A percentile compares a stretch with the other conserved stretches of the same genome.
Evolutionary conservation across 1,140 invertebrate species (phyloP).

Genomic region (Belonocnema kinseyi): DNA sequence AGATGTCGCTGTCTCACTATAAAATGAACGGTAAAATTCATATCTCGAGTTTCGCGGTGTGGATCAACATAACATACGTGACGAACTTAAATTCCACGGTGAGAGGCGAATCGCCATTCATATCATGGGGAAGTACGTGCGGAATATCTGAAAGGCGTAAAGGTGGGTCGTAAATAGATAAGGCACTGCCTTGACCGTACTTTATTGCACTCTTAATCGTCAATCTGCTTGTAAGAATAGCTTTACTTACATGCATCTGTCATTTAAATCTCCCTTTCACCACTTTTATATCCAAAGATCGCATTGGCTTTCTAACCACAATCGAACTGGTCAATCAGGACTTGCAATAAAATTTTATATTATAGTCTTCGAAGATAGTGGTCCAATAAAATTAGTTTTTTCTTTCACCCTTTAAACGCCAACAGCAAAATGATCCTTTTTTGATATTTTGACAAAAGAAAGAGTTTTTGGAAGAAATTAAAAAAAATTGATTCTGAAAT

Average conservation of each 20-base stretch:
- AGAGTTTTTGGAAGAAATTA: no score
- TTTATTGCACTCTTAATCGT: constrained; percentile 42
- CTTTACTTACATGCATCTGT: background rate
- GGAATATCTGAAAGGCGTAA: constrained; percentile 52
- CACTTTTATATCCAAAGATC: background rate
- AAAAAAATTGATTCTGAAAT: no score
- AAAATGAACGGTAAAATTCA: constrained; percentile 48
- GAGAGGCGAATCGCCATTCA: constrained; percentile 59
- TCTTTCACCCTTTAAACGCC: no score
- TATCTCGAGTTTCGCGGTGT: constrained; percentile 51
- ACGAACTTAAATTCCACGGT: constrained; percentile 52
- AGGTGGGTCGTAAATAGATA: constrained; percentile 59
- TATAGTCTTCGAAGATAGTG: no score
- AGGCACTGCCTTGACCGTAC: constrained; percentile 49
- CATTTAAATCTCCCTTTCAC: background rate
- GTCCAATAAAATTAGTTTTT: no score
- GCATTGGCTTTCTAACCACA: background rate
- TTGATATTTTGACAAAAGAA: no score
- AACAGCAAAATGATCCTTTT: no score
- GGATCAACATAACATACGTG: constrained; percentile 48
- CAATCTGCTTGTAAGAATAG: constrained; percentile 4
- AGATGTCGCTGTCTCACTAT: constrained; percentile 45
- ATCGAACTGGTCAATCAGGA: no score
- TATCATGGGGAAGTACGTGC: constrained; percentile 53
- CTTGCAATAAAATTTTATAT: no score